Evolutionary conservation across 2,113 vertebrate genomes (phyloP), one percentile per base, ranked within the genome.

Genomic region (Ammodytes dubius): DNA sequence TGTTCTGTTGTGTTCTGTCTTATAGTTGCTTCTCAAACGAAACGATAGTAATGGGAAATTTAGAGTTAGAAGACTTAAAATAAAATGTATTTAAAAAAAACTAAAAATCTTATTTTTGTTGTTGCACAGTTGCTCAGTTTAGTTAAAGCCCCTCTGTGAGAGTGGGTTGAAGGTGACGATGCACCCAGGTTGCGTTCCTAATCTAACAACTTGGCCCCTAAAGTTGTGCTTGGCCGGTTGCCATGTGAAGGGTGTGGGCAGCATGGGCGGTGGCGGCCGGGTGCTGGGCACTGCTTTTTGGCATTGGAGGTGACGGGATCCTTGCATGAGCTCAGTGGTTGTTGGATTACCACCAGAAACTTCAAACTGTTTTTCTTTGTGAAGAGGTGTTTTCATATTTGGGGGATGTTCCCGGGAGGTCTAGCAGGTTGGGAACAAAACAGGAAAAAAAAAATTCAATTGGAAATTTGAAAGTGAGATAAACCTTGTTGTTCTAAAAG

Each of bases 271-370:
- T 12, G 69, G 80, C 68, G 74, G 73, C 37, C 42, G 84, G 70
- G 27, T 27, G 27, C 2, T 68, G 86, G 85, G 69, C 43, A 2
- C 59, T 35, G 27, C 1, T 0, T 14, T 73, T 66, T 87, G 88
- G 85, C 84, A 74, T 17, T 6, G 2, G 40, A 27, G 58, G 61
- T 14, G 66, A 47, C 57, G 10, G 27, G 37, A 42, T 68, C 61
- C 13, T n/a, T 56, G 66, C 40, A n/a, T 72, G 85, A 88, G 77
- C 68, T 90, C 87, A 87, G 54, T 2, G 46, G 8, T 80, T 85
- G 86, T 80, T 85, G 86, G 87, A 80, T 42, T 4, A 0, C 15
- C 52, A 88, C 69, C 81, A 89, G 76, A 64, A 67, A 74, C 72
- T 12, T 72, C 75, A 42, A 61, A 40, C 75, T 74, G 71, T 7